phyloP scores from a whole-genome alignment of 2,113 vertebrate genomes.

The Ceyx cyanopectus region DNA sequence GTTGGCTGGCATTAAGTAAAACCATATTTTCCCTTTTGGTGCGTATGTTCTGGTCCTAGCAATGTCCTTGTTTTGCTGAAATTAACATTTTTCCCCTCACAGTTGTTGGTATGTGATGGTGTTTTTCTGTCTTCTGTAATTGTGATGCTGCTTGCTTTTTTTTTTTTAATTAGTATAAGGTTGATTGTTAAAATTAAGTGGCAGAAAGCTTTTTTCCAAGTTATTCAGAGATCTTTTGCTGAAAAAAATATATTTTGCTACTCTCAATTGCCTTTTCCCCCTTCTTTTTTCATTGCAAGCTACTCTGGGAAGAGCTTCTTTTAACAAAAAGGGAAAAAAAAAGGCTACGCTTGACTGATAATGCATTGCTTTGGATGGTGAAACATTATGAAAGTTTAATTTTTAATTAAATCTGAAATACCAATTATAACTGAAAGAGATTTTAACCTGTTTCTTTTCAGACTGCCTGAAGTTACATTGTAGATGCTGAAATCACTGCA shows the following conservation, averaged over 20 bases:
- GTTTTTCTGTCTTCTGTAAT: slow-evolving; percentile 65
- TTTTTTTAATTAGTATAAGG: slow-evolving; percentile 59
- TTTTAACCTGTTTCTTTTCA: slow-evolving; percentile 91
- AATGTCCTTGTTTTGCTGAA: slow-evolving; percentile 66
- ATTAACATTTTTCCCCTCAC: slow-evolving; percentile 51
- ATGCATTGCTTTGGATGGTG: slow-evolving; percentile 89
- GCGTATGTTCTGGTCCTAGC: slow-evolving; percentile 64
- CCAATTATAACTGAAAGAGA: slow-evolving; percentile 90
- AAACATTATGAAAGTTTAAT: slow-evolving; percentile 92
- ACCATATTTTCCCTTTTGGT: slow-evolving; percentile 62
- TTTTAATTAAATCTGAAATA: slow-evolving; percentile 92
- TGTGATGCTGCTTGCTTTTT: background rate
- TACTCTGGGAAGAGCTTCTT: slow-evolving; percentile 79
- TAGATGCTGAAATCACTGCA: slow-evolving; percentile 85
- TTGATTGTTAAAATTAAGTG: slow-evolving; percentile 73
- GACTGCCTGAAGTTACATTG: slow-evolving; percentile 87
- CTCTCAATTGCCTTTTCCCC: slow-evolving; percentile 75
- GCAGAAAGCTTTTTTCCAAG: slow-evolving; percentile 57
- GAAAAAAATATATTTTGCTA: slow-evolving; percentile 75
- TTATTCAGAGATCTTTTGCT: slow-evolving; percentile 69
- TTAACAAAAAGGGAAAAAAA: background rate
- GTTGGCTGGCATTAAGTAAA: slow-evolving; percentile 61
- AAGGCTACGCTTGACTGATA: slow-evolving; percentile 84
- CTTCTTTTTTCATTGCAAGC: slow-evolving; percentile 81
- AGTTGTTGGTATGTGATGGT: slow-evolving; percentile 52